These are phyloP conservation scores for Oreonectes daqikongensis DNA, from an alignment of 2,797 vertebrate genomes.

Conservation along the genomic window DNA sequence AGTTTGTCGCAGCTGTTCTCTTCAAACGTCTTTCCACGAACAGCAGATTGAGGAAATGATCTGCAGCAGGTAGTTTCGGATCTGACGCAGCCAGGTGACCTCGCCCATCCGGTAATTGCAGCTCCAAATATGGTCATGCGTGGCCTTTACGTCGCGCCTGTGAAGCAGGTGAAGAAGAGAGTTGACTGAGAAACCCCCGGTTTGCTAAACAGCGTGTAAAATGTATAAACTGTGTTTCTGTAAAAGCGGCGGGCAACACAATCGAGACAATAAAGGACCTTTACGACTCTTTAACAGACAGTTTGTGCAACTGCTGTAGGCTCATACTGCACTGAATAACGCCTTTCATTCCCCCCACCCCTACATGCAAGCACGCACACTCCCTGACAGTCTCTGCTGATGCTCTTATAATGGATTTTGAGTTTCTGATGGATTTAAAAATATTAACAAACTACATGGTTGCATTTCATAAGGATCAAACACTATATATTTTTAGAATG, in stretches of 20 bases:
- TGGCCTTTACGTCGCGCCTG: slow-evolving; percentile 1
- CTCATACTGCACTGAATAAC: slow-evolving; percentile 13
- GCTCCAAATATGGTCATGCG: slow-evolving; percentile 49
- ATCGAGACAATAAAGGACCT: background rate
- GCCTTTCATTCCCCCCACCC: background rate
- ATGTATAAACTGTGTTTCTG: no score
- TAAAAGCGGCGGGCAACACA: no score
- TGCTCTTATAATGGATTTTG: no score
- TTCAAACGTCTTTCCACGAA: background rate
- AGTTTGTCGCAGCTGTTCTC: background rate
- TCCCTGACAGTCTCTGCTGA: no score
- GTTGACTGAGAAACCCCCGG: no score
- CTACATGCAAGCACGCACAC: no score
- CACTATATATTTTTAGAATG: no score
- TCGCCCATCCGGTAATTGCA: slow-evolving; percentile 53
- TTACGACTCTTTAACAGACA: background rate
- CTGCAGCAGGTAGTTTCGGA: slow-evolving; percentile 52
- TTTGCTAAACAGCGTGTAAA: background rate
- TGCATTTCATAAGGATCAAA: no score
- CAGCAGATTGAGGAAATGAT: slow-evolving; percentile 40
- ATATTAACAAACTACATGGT: no score
- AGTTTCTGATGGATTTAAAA: background rate
- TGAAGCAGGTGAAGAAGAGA: slow-evolving; percentile 38
- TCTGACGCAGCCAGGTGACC: slow-evolving; percentile 57
- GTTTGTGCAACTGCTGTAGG: background rate